Percentiles rank a stretch among this genome's conserved stretches.
Conservation (phyloP, 2,113 vertebrate genomes). For the Alexandromys fortis region DNA sequence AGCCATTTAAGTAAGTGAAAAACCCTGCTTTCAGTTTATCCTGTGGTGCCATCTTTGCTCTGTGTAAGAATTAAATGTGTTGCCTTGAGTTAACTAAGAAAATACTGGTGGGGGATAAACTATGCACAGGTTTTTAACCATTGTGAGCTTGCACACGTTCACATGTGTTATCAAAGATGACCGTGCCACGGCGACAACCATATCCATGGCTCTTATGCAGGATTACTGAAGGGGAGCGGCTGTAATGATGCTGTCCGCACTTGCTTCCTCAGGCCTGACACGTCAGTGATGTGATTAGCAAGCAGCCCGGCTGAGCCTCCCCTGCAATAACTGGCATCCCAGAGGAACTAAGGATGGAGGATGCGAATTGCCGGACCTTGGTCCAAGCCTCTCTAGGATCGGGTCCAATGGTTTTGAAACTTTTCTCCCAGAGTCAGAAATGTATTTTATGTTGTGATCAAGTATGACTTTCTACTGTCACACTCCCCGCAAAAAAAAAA, state of each 20-base stretch:
- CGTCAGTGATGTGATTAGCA: background rate
- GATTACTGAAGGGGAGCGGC: constrained; percentile 38
- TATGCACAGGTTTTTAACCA: background rate
- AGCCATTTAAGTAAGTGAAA: background rate
- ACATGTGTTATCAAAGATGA: constrained; percentile 16
- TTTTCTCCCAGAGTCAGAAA: background rate
- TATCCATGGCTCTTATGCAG: constrained; percentile 1
- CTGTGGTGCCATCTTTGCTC: background rate
- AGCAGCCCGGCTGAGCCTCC: background rate
- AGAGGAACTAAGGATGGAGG: background rate
- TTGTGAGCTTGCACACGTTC: background rate
- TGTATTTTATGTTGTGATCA: background rate
- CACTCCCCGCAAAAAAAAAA: background rate
- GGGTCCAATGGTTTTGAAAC: background rate
- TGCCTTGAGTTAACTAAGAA: background rate
- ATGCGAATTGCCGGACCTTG: background rate
- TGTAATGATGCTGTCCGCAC: background rate
- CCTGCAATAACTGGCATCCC: background rate
- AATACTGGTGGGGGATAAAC: background rate
- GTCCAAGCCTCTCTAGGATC: background rate
- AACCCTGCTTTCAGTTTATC: background rate
- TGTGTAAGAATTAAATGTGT: background rate
- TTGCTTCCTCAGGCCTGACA: background rate
- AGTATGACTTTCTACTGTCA: background rate
- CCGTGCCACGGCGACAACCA: background rate